Conservation (phyloP, 2,888 invertebrate genomes). For the Hoplodrina blanda region DNA sequence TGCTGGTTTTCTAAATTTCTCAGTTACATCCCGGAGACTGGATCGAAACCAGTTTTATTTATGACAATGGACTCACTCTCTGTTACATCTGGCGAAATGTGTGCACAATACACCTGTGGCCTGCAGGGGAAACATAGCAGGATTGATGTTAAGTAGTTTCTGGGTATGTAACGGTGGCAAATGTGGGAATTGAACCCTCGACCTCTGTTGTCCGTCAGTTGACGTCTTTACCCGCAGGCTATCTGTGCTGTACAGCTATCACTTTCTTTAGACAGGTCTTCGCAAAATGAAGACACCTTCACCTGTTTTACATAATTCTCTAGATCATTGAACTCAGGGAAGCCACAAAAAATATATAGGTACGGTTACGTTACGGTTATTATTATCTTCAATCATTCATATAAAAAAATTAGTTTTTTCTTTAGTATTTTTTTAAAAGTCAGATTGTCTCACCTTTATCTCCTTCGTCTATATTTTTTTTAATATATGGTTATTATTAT, state of each 20-base stretch:
- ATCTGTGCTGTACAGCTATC: too few species aligned
- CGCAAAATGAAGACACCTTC: constrained; percentile 31
- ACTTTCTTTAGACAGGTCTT: constrained; percentile 43
- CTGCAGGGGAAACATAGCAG: not conserved
- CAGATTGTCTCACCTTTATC: too few species aligned
- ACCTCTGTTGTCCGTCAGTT: constrained; percentile 15
- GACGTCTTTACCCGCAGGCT: constrained; percentile 6
- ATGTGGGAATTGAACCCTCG: not conserved
- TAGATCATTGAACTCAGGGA: constrained; percentile 30
- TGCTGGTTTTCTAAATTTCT: not conserved
- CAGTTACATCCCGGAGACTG: not conserved
- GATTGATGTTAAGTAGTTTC: not conserved
- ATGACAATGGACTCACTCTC: not conserved
- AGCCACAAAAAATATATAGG: not conserved
- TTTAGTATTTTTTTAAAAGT: too few species aligned
- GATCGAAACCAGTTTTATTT: constrained; percentile 9
- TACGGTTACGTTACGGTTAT: constrained; percentile 10
- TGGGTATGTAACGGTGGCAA: not conserved
- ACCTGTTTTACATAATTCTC: constrained; percentile 39
- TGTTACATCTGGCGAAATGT: constrained; percentile 1
- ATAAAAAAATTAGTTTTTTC: too few species aligned
- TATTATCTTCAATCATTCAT: not conserved
- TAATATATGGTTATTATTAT: too few species aligned
- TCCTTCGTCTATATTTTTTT: too few species aligned
- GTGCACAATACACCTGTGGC: not conserved